Base-by-base conservation (phyloP, 2,797 vertebrate genomes). In the Alca torda region DNA sequence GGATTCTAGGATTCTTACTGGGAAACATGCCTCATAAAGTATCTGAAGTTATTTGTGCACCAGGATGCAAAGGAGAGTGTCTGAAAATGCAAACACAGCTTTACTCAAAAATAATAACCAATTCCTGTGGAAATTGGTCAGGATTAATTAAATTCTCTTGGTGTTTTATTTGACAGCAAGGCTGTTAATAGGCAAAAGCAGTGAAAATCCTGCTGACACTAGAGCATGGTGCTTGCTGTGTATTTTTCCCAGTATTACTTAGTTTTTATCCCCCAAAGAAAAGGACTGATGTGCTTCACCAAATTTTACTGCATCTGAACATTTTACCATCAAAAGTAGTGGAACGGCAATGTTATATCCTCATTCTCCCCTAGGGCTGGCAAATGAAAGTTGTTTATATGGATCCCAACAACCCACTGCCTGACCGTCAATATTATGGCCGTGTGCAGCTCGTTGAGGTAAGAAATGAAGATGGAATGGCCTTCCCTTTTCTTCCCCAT, bases 401-500 rank as follows among this genome's bases (percentile, higher is more conserved):
- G 95, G 98, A 98, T 77, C 90, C 98, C 31, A 98, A 97, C 83
- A 96, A 94, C 46, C 99, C 99, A 6, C 91, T 98, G 77, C 99
- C 99, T 64, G 99, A 99, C 97, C 97, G 97, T 87, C 96, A 99
- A 4, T 98, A 99, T 94, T 98, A 99, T 11, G 98, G 98, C 45
- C 97, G 98, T 57, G 98, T 99, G 74, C 98, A 98, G 89, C 94
- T 99, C 23, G 51, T 99, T 41, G 99, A 99, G 99, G 99, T 99
- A 98, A 97, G 96, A 76, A 74, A 35, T 41, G 9, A 8, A 6
- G 39, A 59, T 10, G 43, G 33, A 78, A 37, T 46, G 26, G 9
- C n/a, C 21, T 84, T 85, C n/a, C 25, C 25, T 65, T 87, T 56
- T 86, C 31, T 79, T 86, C 41, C 20, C 10, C 19, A 39, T 20